Evolutionary conservation across 2,113 vertebrate genomes (phyloP), one percentile per base, ranked within the genome.

Genomic region (Coptodon rendalli): DNA sequence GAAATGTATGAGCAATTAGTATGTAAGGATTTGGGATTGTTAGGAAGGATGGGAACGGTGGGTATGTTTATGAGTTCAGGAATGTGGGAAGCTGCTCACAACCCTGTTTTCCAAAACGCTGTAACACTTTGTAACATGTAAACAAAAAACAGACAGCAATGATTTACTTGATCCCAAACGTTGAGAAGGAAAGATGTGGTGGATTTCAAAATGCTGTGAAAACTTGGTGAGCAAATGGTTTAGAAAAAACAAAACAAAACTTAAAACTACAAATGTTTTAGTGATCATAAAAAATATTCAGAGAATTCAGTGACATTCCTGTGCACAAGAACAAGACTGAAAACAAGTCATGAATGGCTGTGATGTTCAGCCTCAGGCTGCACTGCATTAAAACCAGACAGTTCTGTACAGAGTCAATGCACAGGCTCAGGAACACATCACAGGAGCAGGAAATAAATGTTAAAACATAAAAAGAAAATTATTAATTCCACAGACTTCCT

Each of bases 41-140:
- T 10, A 50, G 82, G 43, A 80, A 13, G 83, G 85, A 57, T 82
- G 82, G 79, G 78, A 27, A 79, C 10, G 34, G 50, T 79, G 82
- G 50, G 73, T 38, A 19, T 52, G 76, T 56, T 81, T 87, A 22
- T 36, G 56, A 36, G n/a, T 78, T 73, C 6, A 86, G 89, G 91
- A 90, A 91, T 93, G 94, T 84, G 61, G 52, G 80, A 82, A 76
- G 80, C 36, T 85, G 86, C 38, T 89, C 79, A 82, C 50, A 80
- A 50, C 73, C 45, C 45, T 52, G 45, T 52, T 78, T 78, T 78
- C 73, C 73, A 78, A 31, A 78, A 78, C 3, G 17, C 17, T 52
- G 24, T 31, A 78, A 31, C 73, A 52, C 73, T 50, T 29, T 50
- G 45, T 52, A 50, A 78, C 27, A 78, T 31, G 45, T 78, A 50